A percentile compares a stretch with the other conserved stretches of the same genome.
Conservation (phyloP, 2,797 vertebrate species). For the Triplophysa yarkandensis region DNA sequence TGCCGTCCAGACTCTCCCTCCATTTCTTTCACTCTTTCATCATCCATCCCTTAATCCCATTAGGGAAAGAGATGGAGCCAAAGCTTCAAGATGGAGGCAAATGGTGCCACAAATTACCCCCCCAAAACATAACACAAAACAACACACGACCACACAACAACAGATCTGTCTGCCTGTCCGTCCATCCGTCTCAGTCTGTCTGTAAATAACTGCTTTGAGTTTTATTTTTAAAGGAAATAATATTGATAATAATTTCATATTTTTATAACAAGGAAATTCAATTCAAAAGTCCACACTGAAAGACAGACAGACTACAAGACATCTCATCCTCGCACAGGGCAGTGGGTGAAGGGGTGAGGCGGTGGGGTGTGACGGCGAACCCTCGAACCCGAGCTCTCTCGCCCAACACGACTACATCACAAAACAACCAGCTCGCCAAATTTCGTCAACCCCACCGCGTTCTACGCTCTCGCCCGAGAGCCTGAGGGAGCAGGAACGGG, state of each 20-base stretch:
- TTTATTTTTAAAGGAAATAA: no score
- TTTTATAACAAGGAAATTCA: no score
- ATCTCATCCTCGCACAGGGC: slow-evolving; percentile 53
- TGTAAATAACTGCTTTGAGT: no score
- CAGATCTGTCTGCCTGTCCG: not conserved
- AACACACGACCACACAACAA: slow-evolving; percentile 26
- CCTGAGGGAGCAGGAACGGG: slow-evolving; percentile 51
- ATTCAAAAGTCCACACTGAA: no score
- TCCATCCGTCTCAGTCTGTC: no score
- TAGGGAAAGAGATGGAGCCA: slow-evolving; percentile 74
- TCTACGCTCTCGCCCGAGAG: not conserved
- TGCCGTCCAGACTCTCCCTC: slow-evolving; percentile 54
- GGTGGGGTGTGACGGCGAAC: slow-evolving; percentile 36
- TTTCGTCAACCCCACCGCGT: slow-evolving; percentile 35
- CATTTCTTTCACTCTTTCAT: slow-evolving; percentile 47
- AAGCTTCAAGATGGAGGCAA: slow-evolving; percentile 51
- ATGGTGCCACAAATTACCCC: slow-evolving; percentile 36
- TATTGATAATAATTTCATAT: no score
- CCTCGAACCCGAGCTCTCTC: slow-evolving; percentile 35
- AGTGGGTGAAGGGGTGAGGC: slow-evolving; percentile 39
- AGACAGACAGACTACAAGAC: slow-evolving; percentile 56
- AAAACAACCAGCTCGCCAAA: slow-evolving; percentile 44
- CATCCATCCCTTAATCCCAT: slow-evolving; percentile 75
- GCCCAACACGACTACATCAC: slow-evolving; percentile 34
- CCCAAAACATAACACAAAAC: no score